phyloP scores from a whole-genome alignment of 2,888 invertebrate species.

The Mythimna albipuncta region DNA sequence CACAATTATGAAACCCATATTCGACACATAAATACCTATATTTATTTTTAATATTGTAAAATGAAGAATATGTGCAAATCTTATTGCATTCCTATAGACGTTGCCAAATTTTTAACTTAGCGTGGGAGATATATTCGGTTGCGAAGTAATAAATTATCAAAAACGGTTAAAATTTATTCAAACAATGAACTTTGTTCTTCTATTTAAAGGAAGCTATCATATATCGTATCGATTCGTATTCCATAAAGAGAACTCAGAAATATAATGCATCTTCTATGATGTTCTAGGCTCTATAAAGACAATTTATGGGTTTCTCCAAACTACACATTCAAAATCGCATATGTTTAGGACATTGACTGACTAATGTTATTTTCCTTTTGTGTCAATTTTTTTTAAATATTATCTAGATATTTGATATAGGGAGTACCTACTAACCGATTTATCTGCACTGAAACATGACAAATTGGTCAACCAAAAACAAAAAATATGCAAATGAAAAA shows the following conservation, averaged over 20 bases:
- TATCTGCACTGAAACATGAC: background rate
- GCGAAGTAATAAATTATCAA: conserved; percentile 59
- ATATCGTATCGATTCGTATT: conserved; percentile 32
- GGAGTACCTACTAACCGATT: too few species aligned
- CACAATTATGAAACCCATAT: conserved; percentile 28
- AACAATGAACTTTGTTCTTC: conserved; percentile 35
- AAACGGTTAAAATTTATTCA: conserved; percentile 54
- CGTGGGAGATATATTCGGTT: conserved; percentile 59
- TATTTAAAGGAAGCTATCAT: conserved; percentile 37
- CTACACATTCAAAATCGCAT: conserved; percentile 12
- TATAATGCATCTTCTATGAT: conserved; percentile 24
- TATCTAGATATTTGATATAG: too few species aligned
- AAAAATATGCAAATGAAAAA: background rate
- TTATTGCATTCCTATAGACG: conserved; percentile 51
- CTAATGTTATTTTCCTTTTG: background rate
- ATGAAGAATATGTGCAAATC: conserved; percentile 30
- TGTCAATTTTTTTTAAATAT: background rate
- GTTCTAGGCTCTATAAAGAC: background rate
- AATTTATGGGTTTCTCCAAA: conserved; percentile 19
- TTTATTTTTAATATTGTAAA: conserved; percentile 30
- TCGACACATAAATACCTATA: conserved; percentile 22
- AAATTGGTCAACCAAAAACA: background rate
- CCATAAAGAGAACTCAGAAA: conserved; percentile 19
- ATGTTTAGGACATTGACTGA: background rate
- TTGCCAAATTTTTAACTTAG: conserved; percentile 55